Base-by-base conservation (phyloP, 2,797 vertebrate genomes). In the Parambassis ranga region DNA sequence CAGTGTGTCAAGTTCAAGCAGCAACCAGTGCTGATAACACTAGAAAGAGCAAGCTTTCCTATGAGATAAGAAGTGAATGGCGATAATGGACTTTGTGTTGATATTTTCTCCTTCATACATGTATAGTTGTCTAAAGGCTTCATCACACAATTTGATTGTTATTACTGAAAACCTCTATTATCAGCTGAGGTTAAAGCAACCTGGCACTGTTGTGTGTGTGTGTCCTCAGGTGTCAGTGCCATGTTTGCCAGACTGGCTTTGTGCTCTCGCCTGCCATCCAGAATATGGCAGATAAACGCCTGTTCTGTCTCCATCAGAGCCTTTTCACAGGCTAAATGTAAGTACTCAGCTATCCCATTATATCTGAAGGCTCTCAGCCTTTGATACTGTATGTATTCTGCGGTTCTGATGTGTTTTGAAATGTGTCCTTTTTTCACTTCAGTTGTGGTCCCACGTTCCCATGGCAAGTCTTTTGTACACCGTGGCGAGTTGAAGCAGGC, bases 401-500 rank as follows among this genome's bases (percentile, higher is more conserved):
- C 3, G 16, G 3, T 59, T 18, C 27, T 8, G 22, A 15, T 53
- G 3, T 43, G 7, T 64, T 8, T 27, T 48, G 3, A 43, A 50
- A 37, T 18, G 1, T 58, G 5, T 33, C 0, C 35, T 26, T 56
- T 42, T 4, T 65, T 41, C 1, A 48, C 84, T 69, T 84, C 92
- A 3, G 68, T 96, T 37, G 91, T 92, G 0, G 92, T 92, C 39
- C 93, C 93, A 52, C 94, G 95, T 7, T 66, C 93, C 1, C 94
- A 94, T 27, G 96, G 95, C 23, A 96, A 95, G 46, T 91, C 95
- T 0, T 95, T 96, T 73, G 94, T 91, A 0, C 97, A 98, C 83
- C 97, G 98, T 57, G 94, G 96, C 43, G 98, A 99, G 88, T 87
- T 99, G 63, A 97, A 95, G 70, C 95, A 97, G 13, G 98, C 98